Percentiles rank a stretch among this genome's conserved stretches.
Evolutionary conservation across 2,888 invertebrate species (phyloP).

Genomic region (Caenorhabditis becei): DNA sequence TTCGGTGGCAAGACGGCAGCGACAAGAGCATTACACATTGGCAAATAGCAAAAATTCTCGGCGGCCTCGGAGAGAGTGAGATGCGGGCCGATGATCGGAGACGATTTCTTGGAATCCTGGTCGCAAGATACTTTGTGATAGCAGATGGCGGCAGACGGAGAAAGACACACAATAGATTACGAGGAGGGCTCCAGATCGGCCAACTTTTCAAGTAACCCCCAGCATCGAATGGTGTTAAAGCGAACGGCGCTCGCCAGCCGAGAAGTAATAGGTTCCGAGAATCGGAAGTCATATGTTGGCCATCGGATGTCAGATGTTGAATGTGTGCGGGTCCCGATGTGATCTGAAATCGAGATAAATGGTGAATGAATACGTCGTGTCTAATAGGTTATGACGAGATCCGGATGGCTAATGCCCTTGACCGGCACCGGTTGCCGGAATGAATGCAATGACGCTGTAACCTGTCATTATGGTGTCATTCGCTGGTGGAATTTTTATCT

Average conservation of each 20-base stretch:
- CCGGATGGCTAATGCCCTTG: slow-evolving; percentile 47
- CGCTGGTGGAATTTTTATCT: slow-evolving; percentile 8
- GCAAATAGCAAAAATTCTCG: slow-evolving; percentile 51
- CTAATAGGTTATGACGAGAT: slow-evolving; percentile 1
- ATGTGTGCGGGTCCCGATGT: not conserved
- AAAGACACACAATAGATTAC: slow-evolving; percentile 47
- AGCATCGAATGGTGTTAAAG: slow-evolving; percentile 25
- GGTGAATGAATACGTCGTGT: slow-evolving; percentile 1
- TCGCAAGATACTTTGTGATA: slow-evolving; percentile 43
- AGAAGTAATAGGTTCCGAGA: not conserved
- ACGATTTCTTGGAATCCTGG: slow-evolving; percentile 58
- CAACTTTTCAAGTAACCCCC: slow-evolving; percentile 36
- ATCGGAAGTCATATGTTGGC: not conserved
- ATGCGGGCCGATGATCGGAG: slow-evolving; percentile 54
- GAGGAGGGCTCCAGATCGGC: not conserved
- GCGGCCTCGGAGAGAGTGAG: slow-evolving; percentile 52
- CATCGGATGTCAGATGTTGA: not conserved
- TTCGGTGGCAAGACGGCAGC: slow-evolving; percentile 48
- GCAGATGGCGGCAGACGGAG: slow-evolving; percentile 45
- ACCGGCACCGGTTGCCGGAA: slow-evolving; percentile 26
- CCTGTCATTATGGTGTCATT: slow-evolving; percentile 53
- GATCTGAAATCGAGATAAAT: slow-evolving; percentile 4
- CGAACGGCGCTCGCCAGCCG: slow-evolving; percentile 7
- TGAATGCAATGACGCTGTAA: slow-evolving; percentile 14
- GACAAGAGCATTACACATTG: slow-evolving; percentile 64